These are phyloP conservation scores for Takifugu ocellatus DNA, from an alignment of 2,797 vertebrate genomes.

Conservation along the genomic window DNA sequence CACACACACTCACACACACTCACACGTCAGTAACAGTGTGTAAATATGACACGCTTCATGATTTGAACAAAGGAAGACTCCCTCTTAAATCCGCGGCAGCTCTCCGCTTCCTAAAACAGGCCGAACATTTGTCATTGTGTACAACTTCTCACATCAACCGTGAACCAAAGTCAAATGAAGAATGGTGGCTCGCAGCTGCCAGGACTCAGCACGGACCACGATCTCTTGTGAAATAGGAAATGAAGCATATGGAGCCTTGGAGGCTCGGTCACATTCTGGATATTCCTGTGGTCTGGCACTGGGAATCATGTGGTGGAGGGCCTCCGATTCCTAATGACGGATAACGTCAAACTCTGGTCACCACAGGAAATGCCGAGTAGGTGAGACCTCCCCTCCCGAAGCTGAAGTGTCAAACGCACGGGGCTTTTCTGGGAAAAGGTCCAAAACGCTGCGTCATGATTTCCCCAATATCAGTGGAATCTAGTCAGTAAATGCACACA, in stretches of 20 bases:
- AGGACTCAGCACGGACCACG: slow-evolving; percentile 57
- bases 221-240: slow-evolving; percentile 70
- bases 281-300: slow-evolving; percentile 71
- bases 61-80: slow-evolving; percentile 51
- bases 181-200: slow-evolving; percentile 48
- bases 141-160: slow-evolving; percentile 60
- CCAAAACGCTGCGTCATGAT: slow-evolving; percentile 17
- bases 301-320: slow-evolving; percentile 45
- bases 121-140: slow-evolving; percentile 52
- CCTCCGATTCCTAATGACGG: slow-evolving; percentile 59
- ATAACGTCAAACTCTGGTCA: slow-evolving; percentile 63
- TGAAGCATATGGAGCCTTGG: slow-evolving; percentile 57
- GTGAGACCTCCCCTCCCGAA: slow-evolving; percentile 59
- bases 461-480: not conserved
- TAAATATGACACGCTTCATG: slow-evolving; percentile 51
- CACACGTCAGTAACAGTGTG: slow-evolving; percentile 28
- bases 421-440: slow-evolving; percentile 14
- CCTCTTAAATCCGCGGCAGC: slow-evolving; percentile 47
- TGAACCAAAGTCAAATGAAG: slow-evolving; percentile 48
- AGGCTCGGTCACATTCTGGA: slow-evolving; percentile 50
- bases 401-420: slow-evolving; percentile 42
- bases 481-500: not conserved
- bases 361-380: slow-evolving; percentile 70
- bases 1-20: not conserved
- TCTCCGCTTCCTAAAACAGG: slow-evolving; percentile 48